Evolutionary conservation across 2,113 vertebrate species (phyloP).

Genomic region (Entosphenus tridentatus): DNA sequence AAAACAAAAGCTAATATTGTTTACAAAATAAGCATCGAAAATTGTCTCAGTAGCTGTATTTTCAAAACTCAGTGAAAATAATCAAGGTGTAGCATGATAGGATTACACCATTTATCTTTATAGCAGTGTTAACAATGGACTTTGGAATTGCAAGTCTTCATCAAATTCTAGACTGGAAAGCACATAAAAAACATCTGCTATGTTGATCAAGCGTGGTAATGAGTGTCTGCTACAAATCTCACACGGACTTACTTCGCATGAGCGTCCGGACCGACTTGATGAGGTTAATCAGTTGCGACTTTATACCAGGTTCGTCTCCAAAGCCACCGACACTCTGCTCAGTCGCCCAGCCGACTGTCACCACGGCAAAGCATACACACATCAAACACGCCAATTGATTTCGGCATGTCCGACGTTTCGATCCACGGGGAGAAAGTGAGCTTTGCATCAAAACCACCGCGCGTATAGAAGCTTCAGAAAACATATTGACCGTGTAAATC

Average conservation of each 20-base stretch:
- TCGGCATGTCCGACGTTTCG: no score
- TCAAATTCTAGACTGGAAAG: background rate
- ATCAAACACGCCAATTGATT: no score
- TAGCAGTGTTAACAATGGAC: background rate
- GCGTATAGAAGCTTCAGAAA: no score
- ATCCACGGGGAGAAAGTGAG: no score
- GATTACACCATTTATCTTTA: background rate
- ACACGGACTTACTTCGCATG: conserved; percentile 49
- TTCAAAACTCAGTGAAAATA: background rate
- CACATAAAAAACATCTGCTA: background rate
- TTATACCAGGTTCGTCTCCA: conserved; percentile 81
- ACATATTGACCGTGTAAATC: no score
- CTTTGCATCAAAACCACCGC: no score
- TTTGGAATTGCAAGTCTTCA: background rate
- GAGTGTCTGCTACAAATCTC: background rate
- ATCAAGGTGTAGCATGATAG: background rate
- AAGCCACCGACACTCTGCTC: conserved; percentile 82
- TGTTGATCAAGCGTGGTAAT: no score
- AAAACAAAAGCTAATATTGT: background rate
- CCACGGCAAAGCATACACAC: no score
- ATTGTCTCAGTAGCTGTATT: background rate
- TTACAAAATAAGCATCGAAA: background rate
- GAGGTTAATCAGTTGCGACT: conserved; percentile 66
- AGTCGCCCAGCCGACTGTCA: conserved; percentile 63
- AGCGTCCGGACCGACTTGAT: conserved; percentile 70